Percentiles rank a stretch among this genome's conserved stretches.
These are phyloP conservation scores for Scelioninae gen. 1 DNA, from an alignment of 2,888 invertebrate genomes.

Conservation along the genomic window DNA sequence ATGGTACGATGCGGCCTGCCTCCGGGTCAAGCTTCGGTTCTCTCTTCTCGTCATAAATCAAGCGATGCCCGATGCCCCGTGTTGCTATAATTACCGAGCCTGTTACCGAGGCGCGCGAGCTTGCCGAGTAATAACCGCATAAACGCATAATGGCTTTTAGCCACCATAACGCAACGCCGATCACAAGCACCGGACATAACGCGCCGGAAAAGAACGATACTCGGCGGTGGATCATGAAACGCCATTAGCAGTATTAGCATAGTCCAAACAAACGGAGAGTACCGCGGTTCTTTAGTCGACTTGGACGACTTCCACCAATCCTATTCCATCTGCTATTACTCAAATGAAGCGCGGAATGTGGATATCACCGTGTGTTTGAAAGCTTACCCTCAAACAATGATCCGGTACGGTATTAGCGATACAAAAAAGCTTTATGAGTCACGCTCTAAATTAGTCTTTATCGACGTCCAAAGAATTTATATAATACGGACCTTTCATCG, in stretches of 20 bases:
- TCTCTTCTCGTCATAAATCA: constrained; percentile 62
- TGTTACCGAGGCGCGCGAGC: constrained; percentile 49
- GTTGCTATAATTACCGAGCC: constrained; percentile 60
- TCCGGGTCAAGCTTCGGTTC: constrained; percentile 23
- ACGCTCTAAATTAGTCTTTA: constrained; percentile 38
- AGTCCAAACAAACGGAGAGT: constrained; percentile 46
- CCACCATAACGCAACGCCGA: constrained; percentile 49
- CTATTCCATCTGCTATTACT: constrained; percentile 30
- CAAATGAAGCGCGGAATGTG: constrained; percentile 38
- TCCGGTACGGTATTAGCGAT: constrained; percentile 7
- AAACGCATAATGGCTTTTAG: constrained; percentile 67
- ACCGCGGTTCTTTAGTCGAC: constrained; percentile 46
- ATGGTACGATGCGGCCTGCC: constrained; percentile 32
- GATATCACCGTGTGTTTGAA: constrained; percentile 43
- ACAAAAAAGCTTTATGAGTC: constrained; percentile 27
- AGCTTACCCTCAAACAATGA: constrained; percentile 47
- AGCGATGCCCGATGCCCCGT: constrained; percentile 56
- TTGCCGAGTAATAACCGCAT: constrained; percentile 65
- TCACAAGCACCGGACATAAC: constrained; percentile 52
- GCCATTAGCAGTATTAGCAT: constrained; percentile 67
- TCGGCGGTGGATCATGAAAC: constrained; percentile 29
- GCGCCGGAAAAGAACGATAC: constrained; percentile 44
- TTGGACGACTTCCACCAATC: constrained; percentile 39
- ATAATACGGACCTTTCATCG: constrained; percentile 21
- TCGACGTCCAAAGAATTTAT: constrained; percentile 26